phyloP scores from a whole-genome alignment of 2,888 invertebrate genomes.

The Pyrocoelia pectoralis region DNA sequence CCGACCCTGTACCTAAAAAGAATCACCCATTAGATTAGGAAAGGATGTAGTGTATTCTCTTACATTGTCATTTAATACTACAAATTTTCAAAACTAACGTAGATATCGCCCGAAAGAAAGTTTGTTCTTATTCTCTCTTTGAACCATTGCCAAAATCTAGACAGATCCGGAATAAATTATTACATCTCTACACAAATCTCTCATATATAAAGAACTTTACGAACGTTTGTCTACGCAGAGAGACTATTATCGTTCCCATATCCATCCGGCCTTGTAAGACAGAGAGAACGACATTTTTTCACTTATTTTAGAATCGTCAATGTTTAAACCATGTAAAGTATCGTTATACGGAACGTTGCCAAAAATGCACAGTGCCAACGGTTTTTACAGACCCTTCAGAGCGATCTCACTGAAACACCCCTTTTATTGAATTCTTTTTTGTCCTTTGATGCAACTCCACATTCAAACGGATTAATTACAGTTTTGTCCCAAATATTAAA shows the following conservation, averaged over 20 bases:
- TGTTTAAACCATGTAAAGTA: constrained; percentile 35
- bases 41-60: no score
- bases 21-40: constrained; percentile 20
- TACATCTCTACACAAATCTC: constrained; percentile 40
- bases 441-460: background rate
- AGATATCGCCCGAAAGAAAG: constrained; percentile 29
- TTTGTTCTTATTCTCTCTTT: constrained; percentile 36
- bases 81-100: constrained; percentile 25
- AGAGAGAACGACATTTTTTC: constrained; percentile 25
- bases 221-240: constrained; percentile 35
- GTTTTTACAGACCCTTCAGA: constrained; percentile 34
- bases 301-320: constrained; percentile 27
- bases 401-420: constrained; percentile 20
- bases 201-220: constrained; percentile 37
- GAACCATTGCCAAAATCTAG: constrained; percentile 38
- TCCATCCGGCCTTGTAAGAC: constrained; percentile 29
- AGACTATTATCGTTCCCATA: constrained; percentile 35
- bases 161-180: constrained; percentile 40
- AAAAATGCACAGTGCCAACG: constrained; percentile 40
- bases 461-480: background rate
- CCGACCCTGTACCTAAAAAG: background rate
- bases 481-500: background rate
- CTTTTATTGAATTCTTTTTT: constrained; percentile 19
- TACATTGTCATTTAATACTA: constrained; percentile 18
- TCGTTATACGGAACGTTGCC: constrained; percentile 35